Percentiles rank a stretch among this genome's conserved stretches.
Evolutionary conservation across 2,888 invertebrate genomes (phyloP).

Genomic region (Therioaphis trifolii): DNA sequence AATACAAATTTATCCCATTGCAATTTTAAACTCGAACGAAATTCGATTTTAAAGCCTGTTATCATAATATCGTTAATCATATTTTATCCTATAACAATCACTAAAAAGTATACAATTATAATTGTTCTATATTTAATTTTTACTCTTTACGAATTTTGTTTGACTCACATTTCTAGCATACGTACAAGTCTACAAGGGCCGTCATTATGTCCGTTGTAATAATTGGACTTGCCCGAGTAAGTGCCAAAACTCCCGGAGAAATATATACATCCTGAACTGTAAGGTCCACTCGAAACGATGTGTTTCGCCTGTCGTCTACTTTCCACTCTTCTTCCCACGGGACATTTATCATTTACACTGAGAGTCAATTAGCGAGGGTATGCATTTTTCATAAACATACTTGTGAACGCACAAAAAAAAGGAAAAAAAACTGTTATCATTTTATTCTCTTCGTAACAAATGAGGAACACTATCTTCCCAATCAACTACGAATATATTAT

Average conservation of each 20-base stretch:
- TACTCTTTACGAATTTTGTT: neutral
- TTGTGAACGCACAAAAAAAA: slow-evolving; percentile 9
- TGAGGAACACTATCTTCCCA: neutral
- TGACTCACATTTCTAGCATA: neutral
- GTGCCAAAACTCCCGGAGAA: slow-evolving; percentile 34
- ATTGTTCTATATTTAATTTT: neutral
- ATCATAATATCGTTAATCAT: too few species aligned
- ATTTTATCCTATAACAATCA: too few species aligned
- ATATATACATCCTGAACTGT: slow-evolving; percentile 28
- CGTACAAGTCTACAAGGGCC: slow-evolving; percentile 17
- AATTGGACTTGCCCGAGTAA: slow-evolving; percentile 48
- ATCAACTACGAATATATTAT: neutral
- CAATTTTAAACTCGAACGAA: too few species aligned
- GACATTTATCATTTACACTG: slow-evolving; percentile 51
- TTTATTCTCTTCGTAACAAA: slow-evolving; percentile 5
- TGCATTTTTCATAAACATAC: slow-evolving; percentile 53
- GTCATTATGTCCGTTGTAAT: slow-evolving; percentile 21
- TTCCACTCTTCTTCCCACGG: neutral
- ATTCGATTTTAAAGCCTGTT: neutral
- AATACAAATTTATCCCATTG: too few species aligned
- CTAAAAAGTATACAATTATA: neutral
- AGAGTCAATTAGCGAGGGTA: slow-evolving; percentile 56
- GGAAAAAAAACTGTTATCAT: slow-evolving; percentile 36
- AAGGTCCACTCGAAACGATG: slow-evolving; percentile 44
- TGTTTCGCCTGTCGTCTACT: slow-evolving; percentile 31